Conservation (phyloP, 1,140 invertebrate species). For the Centruroides sculpturatus region DNA sequence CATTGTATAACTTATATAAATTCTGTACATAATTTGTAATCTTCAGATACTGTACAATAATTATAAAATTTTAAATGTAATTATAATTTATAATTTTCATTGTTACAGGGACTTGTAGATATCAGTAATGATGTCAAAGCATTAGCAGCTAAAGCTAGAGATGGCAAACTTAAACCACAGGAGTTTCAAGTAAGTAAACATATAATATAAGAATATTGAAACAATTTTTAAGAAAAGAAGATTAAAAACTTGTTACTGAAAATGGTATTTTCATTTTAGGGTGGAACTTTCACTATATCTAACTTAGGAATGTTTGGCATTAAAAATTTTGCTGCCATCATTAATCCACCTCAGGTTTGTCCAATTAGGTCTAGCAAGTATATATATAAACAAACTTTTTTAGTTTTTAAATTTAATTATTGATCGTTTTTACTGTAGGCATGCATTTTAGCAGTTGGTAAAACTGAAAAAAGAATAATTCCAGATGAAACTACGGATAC, state of each 20-base stretch:
- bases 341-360: slow-evolving; percentile 47
- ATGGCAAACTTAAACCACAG: slow-evolving; percentile 85
- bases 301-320: slow-evolving; percentile 97
- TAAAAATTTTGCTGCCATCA: slow-evolving; percentile 49
- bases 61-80: too few relatives aligned
- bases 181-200: slow-evolving; percentile 75
- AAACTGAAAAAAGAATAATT: slow-evolving; percentile 38
- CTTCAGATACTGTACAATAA: too few relatives aligned
- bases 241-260: too few relatives aligned
- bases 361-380: neutral
- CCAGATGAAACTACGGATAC: slow-evolving; percentile 27
- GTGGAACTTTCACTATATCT: slow-evolving; percentile 68
- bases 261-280: slow-evolving; percentile 28
- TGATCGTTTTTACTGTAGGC: slow-evolving; percentile 24
- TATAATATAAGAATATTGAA: neutral
- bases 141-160: slow-evolving; percentile 77
- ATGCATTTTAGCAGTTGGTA: slow-evolving; percentile 50
- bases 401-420: neutral
- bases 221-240: too few relatives aligned
- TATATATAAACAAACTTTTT: neutral
- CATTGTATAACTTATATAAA: too few relatives aligned
- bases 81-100: too few relatives aligned
- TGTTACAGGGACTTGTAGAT: slow-evolving; percentile 54
- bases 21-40: too few relatives aligned
- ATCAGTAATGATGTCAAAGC: slow-evolving; percentile 73